Evolutionary conservation across 2,888 invertebrate species (phyloP).

Genomic region (Andrena dorsata): DNA sequence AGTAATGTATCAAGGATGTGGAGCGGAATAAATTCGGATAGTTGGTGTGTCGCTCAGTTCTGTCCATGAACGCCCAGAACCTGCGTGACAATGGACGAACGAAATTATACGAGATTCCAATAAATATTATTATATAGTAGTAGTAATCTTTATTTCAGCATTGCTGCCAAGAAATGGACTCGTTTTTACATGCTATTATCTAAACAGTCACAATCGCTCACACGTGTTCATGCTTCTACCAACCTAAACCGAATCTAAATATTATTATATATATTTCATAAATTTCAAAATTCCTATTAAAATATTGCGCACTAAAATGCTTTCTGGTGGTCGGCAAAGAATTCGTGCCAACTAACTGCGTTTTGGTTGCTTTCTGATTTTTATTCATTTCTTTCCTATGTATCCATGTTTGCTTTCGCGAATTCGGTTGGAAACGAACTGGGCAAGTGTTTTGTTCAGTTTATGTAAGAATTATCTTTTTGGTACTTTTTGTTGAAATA

Average conservation of each 20-base stretch:
- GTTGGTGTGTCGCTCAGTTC: constrained; percentile 99
- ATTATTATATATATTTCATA: too few relatives aligned
- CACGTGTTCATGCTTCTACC: too few relatives aligned
- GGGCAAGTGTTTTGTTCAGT: too few relatives aligned
- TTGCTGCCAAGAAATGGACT: too few relatives aligned
- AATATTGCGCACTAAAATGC: constrained; percentile 13
- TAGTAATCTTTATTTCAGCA: too few relatives aligned
- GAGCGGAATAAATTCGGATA: constrained; percentile 98
- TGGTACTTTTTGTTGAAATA: too few relatives aligned
- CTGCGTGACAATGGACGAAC: constrained; percentile 66
- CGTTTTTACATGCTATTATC: too few relatives aligned
- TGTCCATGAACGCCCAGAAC: constrained; percentile 99
- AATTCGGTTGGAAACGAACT: too few relatives aligned
- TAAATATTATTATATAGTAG: too few relatives aligned
- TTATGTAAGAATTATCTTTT: too few relatives aligned
- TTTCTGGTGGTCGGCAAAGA: background rate
- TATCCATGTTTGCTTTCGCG: background rate
- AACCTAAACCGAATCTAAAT: too few relatives aligned
- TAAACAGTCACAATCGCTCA: too few relatives aligned
- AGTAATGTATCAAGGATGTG: constrained; percentile 96
- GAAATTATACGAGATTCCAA: constrained; percentile 55
- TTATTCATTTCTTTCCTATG: background rate
- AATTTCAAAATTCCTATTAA: constrained; percentile 41
- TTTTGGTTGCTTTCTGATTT: background rate
- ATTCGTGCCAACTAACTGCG: background rate